Percentiles rank a stretch among this genome's conserved stretches.
Evolutionary conservation across 37 sponge, comb jelly and placozoan species (phyloP).

Genomic region (Axinella damicornis): DNA sequence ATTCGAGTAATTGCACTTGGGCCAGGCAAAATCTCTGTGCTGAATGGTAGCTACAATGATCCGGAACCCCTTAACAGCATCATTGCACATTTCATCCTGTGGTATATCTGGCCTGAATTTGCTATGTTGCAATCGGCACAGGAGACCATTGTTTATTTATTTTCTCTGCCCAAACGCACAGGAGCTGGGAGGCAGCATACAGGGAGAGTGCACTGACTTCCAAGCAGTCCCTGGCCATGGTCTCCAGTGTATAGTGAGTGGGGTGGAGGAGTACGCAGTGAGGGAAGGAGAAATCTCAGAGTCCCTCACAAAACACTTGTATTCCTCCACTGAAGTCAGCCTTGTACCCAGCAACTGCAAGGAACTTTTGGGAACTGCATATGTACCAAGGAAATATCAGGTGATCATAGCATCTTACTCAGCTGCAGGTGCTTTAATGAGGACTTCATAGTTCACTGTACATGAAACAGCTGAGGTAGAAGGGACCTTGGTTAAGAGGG

Average conservation of each 20-base stretch:
- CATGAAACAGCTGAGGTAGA: too few species aligned
- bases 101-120: too few species aligned
- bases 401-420: neutral
- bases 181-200: conserved; percentile 54
- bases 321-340: neutral
- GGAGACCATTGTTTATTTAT: neutral
- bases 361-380: neutral
- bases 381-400: conserved; percentile 12
- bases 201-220: conserved; percentile 74
- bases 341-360: conserved; percentile 7
- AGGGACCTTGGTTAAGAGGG: too few species aligned
- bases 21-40: too few species aligned
- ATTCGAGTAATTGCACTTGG: too few species aligned
- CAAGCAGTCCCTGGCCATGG: conserved; percentile 87
- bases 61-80: too few species aligned
- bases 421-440: too few species aligned
- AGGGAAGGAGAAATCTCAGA: neutral
- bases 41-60: too few species aligned
- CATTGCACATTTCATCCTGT: too few species aligned
- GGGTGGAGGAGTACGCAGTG: conserved; percentile 32
- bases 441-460: too few species aligned
- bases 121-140: too few species aligned
- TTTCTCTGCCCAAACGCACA: too few species aligned
- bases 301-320: neutral
- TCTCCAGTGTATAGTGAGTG: conserved; percentile 69